phyloP scores from a whole-genome alignment of 2,113 vertebrate species.

The Toxostoma redivivum region DNA sequence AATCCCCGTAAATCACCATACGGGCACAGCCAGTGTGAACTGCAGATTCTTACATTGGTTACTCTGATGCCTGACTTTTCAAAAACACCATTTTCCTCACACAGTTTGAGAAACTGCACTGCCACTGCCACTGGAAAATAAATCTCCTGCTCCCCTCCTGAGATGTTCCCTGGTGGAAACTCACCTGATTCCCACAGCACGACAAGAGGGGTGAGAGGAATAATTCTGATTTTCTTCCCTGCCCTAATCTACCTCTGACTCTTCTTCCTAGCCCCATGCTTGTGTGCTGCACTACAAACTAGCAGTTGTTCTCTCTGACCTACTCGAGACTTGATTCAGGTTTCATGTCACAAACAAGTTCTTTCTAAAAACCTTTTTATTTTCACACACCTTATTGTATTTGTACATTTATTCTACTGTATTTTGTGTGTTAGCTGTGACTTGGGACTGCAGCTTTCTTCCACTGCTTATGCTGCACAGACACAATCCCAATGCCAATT shows the following conservation, averaged over 20 bases:
- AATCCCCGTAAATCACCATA: background rate
- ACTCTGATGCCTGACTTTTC: background rate
- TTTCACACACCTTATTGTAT: background rate
- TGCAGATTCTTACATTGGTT: background rate
- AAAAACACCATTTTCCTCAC: background rate
- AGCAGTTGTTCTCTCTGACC: background rate
- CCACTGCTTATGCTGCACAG: background rate
- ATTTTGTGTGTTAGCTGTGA: background rate
- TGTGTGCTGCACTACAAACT: background rate
- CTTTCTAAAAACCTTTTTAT: background rate
- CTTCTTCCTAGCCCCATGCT: background rate
- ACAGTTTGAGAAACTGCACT: background rate
- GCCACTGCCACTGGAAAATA: background rate
- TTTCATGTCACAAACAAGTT: background rate
- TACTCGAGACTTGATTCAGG: background rate
- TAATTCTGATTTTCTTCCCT: background rate
- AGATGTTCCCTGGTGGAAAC: background rate
- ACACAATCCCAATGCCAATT: background rate
- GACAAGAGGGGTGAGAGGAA: background rate
- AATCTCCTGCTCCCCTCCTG: background rate
- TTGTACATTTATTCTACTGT: background rate
- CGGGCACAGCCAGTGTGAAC: accelerated
- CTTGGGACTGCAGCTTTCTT: background rate
- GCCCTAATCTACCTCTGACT: background rate
- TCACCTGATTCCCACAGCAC: background rate